Evolutionary conservation across 2,888 invertebrate genomes (phyloP), one percentile per base, ranked within the genome.

Genomic region (Sesia apiformis): DNA sequence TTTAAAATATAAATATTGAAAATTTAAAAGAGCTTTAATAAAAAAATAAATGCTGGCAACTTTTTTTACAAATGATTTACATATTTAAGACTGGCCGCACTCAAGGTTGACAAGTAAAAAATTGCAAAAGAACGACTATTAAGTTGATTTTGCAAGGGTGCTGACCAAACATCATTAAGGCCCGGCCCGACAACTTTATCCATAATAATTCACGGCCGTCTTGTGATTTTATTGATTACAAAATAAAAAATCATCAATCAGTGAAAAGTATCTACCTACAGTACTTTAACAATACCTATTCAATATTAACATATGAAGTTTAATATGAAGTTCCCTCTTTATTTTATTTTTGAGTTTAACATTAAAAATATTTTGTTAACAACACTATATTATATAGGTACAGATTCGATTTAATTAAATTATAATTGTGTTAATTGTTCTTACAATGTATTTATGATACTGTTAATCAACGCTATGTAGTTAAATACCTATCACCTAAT

Each of bases 131-230:
- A 55, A 55, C 59, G 53, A 53, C 57, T 64, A 63, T 66, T 68
- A 62, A 61, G 66, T 59, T 58, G 62, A 63, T 72, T 73, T 72
- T 70, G 72, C 69, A 71, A 72, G 66, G 69, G 63, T 62, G 58
- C 43, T 46, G 46, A 46, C 46, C 46, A 46, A 46, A 46, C 23
- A 46, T 46, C 46, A 46, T 46, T 23, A 46, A 7, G 46, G 46
- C 23, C 8, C n/a, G 46, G 23, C 46, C 8, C n/a, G 46, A 46
- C 46, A 46, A n/a, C 23, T 46, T 46, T 8, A 46, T 46, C 23
- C 23, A 23, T 46, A 23, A 43, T 6, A 8, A 46, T 46, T 7
- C 46, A n/a, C 46, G 46, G 46, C 5, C 46, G 46, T 23, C 8
- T 46, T 46, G 46, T 23, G 8, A 46, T 46, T 46, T 46, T 46